phyloP scores from a whole-genome alignment of 2,113 vertebrate genomes.

The Struthidea cinerea region DNA sequence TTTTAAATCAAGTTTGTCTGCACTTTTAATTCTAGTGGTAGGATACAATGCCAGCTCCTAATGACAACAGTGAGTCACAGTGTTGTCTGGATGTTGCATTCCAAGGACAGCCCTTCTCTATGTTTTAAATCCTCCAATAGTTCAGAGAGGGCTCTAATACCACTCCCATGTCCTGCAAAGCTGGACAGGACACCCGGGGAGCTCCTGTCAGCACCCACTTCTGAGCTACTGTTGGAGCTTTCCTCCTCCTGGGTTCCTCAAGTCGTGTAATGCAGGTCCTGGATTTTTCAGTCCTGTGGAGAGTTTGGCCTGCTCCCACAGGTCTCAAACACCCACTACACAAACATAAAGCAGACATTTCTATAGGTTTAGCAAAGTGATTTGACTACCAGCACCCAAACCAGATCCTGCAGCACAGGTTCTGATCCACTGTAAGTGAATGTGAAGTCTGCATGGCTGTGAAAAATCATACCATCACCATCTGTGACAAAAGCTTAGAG shows the following conservation, averaged over 20 bases:
- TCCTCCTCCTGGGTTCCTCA: neutral
- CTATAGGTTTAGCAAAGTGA: neutral
- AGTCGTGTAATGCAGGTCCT: rapidly evolving
- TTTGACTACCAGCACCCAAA: neutral
- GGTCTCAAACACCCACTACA: neutral
- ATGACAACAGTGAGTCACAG: neutral
- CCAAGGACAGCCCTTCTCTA: neutral
- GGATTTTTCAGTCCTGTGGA: neutral
- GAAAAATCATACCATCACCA: neutral
- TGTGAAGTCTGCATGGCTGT: neutral
- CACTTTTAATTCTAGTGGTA: neutral
- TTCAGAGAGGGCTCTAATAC: neutral
- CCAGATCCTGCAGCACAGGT: neutral
- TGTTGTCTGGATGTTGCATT: neutral
- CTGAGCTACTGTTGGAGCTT: neutral
- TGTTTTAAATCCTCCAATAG: rapidly evolving
- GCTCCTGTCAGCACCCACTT: neutral
- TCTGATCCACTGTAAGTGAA: neutral
- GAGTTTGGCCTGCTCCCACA: neutral
- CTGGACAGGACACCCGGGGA: neutral
- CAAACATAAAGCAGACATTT: rapidly evolving
- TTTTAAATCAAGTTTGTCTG: neutral
- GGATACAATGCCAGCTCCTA: neutral
- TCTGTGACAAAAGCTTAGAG: neutral
- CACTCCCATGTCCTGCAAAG: neutral